phyloP scores from a whole-genome alignment of 2,113 vertebrate genomes.

The Azemiops feae region DNA sequence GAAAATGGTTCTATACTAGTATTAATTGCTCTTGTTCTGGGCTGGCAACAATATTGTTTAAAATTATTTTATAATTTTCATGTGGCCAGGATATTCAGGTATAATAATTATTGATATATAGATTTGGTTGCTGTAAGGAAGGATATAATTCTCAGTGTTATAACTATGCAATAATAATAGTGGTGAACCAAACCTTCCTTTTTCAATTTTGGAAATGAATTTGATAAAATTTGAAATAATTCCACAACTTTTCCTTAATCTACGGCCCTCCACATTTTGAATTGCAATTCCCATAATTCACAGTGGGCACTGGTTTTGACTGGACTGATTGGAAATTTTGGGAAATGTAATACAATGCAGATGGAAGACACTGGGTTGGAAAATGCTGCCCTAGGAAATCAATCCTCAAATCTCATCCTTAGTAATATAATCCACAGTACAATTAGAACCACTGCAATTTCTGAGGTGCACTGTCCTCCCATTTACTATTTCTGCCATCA shows the following conservation, averaged over 20 bases:
- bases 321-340: neutral
- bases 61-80: neutral
- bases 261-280: neutral
- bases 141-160: neutral
- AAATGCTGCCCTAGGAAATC: too few relatives aligned
- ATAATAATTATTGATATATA: neutral
- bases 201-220: neutral
- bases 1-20: neutral
- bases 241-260: neutral
- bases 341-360: neutral
- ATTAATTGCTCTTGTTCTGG: neutral
- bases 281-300: neutral
- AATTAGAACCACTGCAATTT: neutral
- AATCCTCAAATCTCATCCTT: neutral
- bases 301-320: neutral
- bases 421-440: neutral
- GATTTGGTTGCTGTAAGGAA: neutral
- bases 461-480: neutral
- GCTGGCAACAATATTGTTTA: conserved; percentile 4
- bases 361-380: neutral
- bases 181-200: neutral
- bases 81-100: neutral
- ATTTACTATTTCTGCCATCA: neutral
- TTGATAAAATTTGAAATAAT: neutral
- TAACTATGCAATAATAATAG: neutral